These are phyloP conservation scores for Beris morrisii DNA, from an alignment of 2,888 invertebrate genomes.

Conservation along the genomic window DNA sequence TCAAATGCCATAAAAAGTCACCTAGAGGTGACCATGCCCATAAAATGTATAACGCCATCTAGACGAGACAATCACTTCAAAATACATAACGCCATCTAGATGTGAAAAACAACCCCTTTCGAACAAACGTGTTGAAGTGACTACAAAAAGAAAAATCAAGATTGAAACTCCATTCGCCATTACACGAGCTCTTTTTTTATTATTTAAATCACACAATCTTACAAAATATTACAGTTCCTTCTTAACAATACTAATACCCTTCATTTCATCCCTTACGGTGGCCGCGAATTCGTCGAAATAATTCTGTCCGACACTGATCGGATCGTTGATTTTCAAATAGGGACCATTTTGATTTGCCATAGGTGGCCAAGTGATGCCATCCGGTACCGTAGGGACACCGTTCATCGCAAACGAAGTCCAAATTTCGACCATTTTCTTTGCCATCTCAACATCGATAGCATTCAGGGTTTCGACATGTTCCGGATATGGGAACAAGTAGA, in stretches of 20 bases:
- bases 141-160: no score
- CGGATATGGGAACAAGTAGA: slow-evolving; percentile 60
- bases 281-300: slow-evolving; percentile 52
- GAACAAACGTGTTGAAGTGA: no score
- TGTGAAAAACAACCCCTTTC: no score
- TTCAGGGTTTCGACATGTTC: slow-evolving; percentile 50
- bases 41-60: no score
- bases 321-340: slow-evolving; percentile 53
- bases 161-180: no score
- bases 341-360: slow-evolving; percentile 53
- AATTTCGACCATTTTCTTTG: slow-evolving; percentile 56
- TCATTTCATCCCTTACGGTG: slow-evolving; percentile 47
- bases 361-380: slow-evolving; percentile 47
- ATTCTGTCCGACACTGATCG: slow-evolving; percentile 49
- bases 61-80: no score
- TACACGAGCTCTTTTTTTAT: no score
- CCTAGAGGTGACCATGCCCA: no score
- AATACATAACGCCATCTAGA: no score
- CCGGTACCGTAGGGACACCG: slow-evolving; percentile 50
- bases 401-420: slow-evolving; percentile 54
- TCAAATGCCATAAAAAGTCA: no score
- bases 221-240: slow-evolving; percentile 6
- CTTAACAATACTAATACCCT: slow-evolving; percentile 30
- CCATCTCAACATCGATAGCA: slow-evolving; percentile 52
- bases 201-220: no score